These are phyloP conservation scores for Drosophila bipectinata DNA, from an alignment of 1,140 invertebrate genomes.

Conservation along the genomic window DNA sequence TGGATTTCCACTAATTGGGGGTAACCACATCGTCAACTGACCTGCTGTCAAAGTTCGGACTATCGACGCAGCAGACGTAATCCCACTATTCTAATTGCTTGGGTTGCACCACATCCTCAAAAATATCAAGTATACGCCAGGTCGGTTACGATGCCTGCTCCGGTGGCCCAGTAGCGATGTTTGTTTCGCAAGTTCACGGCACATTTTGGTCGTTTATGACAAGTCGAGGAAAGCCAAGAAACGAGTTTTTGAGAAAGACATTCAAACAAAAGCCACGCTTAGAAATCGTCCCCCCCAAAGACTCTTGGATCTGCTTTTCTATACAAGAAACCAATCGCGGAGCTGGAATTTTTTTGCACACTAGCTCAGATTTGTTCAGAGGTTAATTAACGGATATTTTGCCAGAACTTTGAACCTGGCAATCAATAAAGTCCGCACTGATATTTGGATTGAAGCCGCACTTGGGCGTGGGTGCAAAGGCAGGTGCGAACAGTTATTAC, in stretches of 20 bases:
- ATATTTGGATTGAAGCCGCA: conserved; percentile 29
- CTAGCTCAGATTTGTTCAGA: conserved; percentile 17
- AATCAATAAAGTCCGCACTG: conserved; percentile 37
- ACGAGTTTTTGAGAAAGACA: conserved; percentile 28
- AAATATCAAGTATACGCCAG: conserved; percentile 39
- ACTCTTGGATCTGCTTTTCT: background rate
- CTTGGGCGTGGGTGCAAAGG: conserved; percentile 65
- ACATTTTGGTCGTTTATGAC: conserved; percentile 51
- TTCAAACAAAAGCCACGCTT: conserved; percentile 29
- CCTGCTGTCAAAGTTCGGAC: conserved; percentile 17
- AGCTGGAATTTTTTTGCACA: conserved; percentile 28
- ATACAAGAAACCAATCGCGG: background rate
- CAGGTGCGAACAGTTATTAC: conserved; percentile 5
- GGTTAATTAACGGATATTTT: conserved; percentile 53
- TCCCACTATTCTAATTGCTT: background rate
- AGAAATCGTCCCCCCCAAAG: background rate
- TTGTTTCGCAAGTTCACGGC: conserved; percentile 42
- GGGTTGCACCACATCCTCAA: conserved; percentile 1
- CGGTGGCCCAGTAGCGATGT: conserved; percentile 24
- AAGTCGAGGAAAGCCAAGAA: conserved; percentile 32
- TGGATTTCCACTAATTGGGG: conserved; percentile 17
- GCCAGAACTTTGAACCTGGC: conserved; percentile 61
- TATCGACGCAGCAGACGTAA: background rate
- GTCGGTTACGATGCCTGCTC: conserved; percentile 6
- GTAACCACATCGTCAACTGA: background rate